These are phyloP conservation scores for Enteromius mattozi DNA, from an alignment of 2,797 vertebrate species.

Conservation along the genomic window DNA sequence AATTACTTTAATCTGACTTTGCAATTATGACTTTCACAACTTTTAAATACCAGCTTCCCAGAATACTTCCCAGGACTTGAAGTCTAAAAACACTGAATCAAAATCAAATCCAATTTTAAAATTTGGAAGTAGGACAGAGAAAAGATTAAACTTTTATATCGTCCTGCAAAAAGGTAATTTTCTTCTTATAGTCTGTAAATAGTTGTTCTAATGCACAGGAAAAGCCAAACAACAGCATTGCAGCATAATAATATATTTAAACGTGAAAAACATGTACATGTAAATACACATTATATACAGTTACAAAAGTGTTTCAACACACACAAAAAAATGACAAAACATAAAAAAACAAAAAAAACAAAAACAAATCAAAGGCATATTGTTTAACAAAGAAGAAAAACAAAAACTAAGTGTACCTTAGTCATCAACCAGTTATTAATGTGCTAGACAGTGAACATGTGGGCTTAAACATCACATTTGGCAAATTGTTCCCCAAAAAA, in stretches of 20 bases:
- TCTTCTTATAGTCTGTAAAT: background rate
- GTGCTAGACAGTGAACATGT: slow-evolving; percentile 23
- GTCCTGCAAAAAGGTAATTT: background rate
- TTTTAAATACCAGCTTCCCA: background rate
- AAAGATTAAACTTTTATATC: background rate
- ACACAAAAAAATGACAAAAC: background rate
- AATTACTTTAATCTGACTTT: background rate
- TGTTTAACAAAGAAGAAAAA: slow-evolving; percentile 9
- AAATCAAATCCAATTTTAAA: background rate
- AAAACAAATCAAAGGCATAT: slow-evolving; percentile 14
- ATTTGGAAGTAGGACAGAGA: background rate
- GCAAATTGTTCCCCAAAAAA: slow-evolving; percentile 41
- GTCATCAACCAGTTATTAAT: background rate
- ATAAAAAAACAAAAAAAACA: slow-evolving; percentile 21
- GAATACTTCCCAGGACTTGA: background rate
- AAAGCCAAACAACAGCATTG: slow-evolving; percentile 2
- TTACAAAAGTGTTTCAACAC: background rate
- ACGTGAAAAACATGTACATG: slow-evolving; percentile 31
- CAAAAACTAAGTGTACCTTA: background rate
- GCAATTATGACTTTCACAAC: background rate
- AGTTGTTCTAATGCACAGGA: background rate
- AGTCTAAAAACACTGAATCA: background rate
- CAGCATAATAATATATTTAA: slow-evolving; percentile 42
- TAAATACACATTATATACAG: slow-evolving; percentile 28
- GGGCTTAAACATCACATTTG: slow-evolving; percentile 29